Base-by-base conservation (phyloP, 2,113 vertebrate genomes). In the Motacilla alba region DNA sequence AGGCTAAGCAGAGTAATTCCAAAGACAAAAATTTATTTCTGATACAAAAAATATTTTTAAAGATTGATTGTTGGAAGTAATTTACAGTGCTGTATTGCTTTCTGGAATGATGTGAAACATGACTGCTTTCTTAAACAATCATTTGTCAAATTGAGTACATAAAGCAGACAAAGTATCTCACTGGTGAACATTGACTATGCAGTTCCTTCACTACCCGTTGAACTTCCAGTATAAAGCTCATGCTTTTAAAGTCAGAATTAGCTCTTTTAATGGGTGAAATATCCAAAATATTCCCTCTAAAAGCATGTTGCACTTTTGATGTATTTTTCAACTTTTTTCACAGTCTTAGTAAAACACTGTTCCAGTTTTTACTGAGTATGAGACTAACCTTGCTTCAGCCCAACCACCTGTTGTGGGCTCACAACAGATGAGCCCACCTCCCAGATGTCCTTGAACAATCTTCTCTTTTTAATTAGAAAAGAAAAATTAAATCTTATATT, bases 391-490 rank as follows among this genome's bases (percentile, higher is more conserved):
- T 90, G 24, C 43, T 94, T 44, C 47, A 87, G 33, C 79, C 30
- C 49, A 85, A 20, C 35, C 62, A 30, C 59, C 78, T 92, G 76
- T 60, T 35, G 35, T 35, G 35, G 35, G 35, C 35, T 35, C 35
- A 35, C 35, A 35, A 35, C 35, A 35, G 35, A 35, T 35, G 35
- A 35, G 35, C 35, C 35, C 35, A 35, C 35, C 35, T 35, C 43
- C 52, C 41, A 78, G 64, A 81, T 74, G 83, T 84, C 64, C 30
- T 52, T 75, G 73, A 89, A 73, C 13, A 72, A 63, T 60, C 35
- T 79, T 89, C 26, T 91, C 8, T 43, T 95, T 94, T 83, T 72
- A 95, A 89, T 96, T 82, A 91, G 66, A 84, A 69, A 89, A 55
- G 12, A 67, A 81, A 92, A 84, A 60, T 12, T 67, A 83, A n/a